Base-by-base conservation (phyloP, 2,797 vertebrate species). In the Pangasius sanitwongsei region DNA sequence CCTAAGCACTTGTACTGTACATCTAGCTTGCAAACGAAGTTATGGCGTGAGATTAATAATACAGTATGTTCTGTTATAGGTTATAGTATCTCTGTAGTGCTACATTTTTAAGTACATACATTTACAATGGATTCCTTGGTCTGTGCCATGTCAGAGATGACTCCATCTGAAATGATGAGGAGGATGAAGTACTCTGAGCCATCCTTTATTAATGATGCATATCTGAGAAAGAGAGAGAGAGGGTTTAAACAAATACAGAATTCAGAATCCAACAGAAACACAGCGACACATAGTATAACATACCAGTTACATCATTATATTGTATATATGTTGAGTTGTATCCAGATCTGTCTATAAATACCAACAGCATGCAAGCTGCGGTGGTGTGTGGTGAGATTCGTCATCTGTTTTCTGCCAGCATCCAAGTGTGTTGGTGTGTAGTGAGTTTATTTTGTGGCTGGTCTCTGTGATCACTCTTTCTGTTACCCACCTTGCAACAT, bases 91-190 rank as follows among this genome's bases (percentile, higher is more conserved):
- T 18, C 28, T 50, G 83, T 25, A 28, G 55, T 41, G 1, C 57
- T 63, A 25, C 7, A 1, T 86, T 81, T 83, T 23, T 69, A 7
- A 84, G 20, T 1, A 34, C 96, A 95, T 94, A 99, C 98, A 28
- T 98, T 98, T 86, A 99, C 98, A 61, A 99, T 99, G 88, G 98
- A 98, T 94, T 99, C 98, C 95, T 99, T 99, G 65, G 98, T 98
- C 94, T 99, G 98, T 37, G 98, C 98, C 98, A 99, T 99, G 94
- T 99, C 98, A 0, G 98, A 99, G 95, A 99, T 99, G 89, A 99
- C 98, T 8, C 98, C 98, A 28, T 99, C 98, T 0, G 98, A 99
- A 93, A 99, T 96, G 95, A 99, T 99, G 94, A 99, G 98, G 91
- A 99, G 97, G 93, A 99, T 97, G 95, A 99, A 99, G 94, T 99